These are phyloP conservation scores for Plectropomus leopardus DNA, from an alignment of 2,113 vertebrate species.

Conservation along the genomic window DNA sequence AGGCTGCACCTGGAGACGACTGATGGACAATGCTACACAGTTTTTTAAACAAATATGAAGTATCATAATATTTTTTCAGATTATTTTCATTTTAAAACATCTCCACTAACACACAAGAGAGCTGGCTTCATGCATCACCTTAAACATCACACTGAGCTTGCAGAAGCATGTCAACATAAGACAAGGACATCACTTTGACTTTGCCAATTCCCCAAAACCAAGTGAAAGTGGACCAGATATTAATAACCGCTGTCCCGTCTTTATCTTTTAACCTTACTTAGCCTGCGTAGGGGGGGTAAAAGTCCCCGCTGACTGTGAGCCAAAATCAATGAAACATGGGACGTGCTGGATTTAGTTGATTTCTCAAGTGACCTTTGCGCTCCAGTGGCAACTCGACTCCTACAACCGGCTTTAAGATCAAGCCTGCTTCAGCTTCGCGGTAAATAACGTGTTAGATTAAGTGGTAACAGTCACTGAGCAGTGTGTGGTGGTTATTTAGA, in stretches of 20 bases:
- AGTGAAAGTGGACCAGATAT: constrained; percentile 26
- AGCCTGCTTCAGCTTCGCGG: neutral
- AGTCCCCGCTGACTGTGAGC: constrained; percentile 50
- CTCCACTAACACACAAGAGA: neutral
- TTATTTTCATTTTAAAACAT: neutral
- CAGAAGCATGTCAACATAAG: neutral
- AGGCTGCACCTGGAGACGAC: constrained; percentile 13
- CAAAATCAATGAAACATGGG: constrained; percentile 62
- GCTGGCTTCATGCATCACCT: neutral
- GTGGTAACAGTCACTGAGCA: neutral
- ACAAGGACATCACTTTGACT: neutral
- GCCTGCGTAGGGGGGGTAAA: neutral
- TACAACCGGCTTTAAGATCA: neutral
- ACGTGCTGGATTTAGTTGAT: constrained; percentile 60
- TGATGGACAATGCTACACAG: neutral
- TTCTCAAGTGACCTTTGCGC: constrained; percentile 69
- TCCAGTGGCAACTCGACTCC: constrained; percentile 39
- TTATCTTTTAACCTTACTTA: constrained; percentile 50
- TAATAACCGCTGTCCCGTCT: constrained; percentile 30
- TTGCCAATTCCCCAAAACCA: constrained; percentile 19
- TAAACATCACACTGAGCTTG: neutral
- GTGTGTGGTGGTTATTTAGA: constrained; percentile 24
- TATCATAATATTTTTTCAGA: neutral
- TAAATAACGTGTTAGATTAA: constrained; percentile 20
- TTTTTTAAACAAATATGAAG: neutral